Evolutionary conservation across 2,888 invertebrate genomes (phyloP).

Genomic region (Nomada ruficornis): DNA sequence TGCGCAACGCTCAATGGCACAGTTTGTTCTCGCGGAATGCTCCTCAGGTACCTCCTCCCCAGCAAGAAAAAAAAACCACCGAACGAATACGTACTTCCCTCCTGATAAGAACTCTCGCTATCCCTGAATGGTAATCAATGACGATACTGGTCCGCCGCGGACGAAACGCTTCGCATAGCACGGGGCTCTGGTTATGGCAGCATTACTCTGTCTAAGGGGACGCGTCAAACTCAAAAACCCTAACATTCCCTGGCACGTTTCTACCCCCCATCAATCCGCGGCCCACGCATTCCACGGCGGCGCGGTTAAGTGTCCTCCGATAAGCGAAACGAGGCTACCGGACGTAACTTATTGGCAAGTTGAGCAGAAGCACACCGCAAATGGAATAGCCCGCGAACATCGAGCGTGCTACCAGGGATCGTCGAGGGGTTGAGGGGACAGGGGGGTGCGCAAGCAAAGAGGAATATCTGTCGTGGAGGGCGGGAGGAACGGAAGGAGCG

Average conservation of each 20-base stretch:
- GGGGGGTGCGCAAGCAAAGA: slow-evolving; percentile 32
- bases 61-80: too few relatives aligned
- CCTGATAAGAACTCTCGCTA: too few relatives aligned
- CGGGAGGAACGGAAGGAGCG: slow-evolving; percentile 66
- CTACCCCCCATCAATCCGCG: slow-evolving; percentile 44
- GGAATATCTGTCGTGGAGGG: slow-evolving; percentile 36
- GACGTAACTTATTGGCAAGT: slow-evolving; percentile 72
- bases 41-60: too few relatives aligned
- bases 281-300: slow-evolving; percentile 60
- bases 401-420: slow-evolving; percentile 18
- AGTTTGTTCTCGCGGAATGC: too few relatives aligned
- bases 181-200: slow-evolving; percentile 15
- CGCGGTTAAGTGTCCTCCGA: slow-evolving; percentile 58
- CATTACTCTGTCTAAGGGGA: not conserved
- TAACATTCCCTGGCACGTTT: slow-evolving; percentile 40
- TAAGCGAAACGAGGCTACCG: slow-evolving; percentile 70
- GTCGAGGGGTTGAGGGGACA: slow-evolving; percentile 25
- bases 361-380: slow-evolving; percentile 66
- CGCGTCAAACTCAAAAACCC: slow-evolving; percentile 47
- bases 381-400: slow-evolving; percentile 66
- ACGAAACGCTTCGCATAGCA: not conserved
- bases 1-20: too few relatives aligned
- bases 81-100: too few relatives aligned
- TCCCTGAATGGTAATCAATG: not conserved
- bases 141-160: not conserved